Conservation (phyloP, 1,140 invertebrate genomes). For the Tribolium castaneum region DNA sequence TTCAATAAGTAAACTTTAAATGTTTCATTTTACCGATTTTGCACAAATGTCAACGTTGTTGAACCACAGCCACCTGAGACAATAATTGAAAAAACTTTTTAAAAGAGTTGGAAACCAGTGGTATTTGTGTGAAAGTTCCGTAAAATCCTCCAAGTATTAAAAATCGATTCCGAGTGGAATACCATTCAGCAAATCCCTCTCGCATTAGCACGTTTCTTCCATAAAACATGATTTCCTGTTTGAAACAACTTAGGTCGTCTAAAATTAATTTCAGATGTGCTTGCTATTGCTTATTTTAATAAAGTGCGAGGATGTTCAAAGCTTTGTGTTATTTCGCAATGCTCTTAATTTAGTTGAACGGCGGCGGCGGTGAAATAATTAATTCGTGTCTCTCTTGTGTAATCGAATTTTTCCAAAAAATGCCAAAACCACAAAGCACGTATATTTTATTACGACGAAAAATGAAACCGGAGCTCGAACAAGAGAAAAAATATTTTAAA, state of each 20-base stretch:
- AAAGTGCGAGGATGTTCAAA: neutral
- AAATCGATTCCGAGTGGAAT: no score
- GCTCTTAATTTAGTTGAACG: neutral
- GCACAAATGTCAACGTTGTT: no score
- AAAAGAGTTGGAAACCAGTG: no score
- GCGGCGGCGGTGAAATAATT: neutral
- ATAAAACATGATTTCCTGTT: neutral
- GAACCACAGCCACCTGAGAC: no score
- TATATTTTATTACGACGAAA: neutral
- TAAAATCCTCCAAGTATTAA: no score
- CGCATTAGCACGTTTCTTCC: no score
- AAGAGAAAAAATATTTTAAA: neutral
- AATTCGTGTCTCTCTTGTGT: neutral
- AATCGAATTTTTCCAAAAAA: neutral
- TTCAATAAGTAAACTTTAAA: no score
- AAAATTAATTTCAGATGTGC: neutral
- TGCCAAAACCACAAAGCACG: neutral
- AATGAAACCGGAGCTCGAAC: neutral
- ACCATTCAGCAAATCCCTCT: no score
- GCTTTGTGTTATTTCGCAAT: neutral
- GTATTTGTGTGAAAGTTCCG: no score
- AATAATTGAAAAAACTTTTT: no score
- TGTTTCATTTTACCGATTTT: no score
- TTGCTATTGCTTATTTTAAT: neutral
- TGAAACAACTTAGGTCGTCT: neutral